phyloP scores from a whole-genome alignment of 2,113 vertebrate genomes.

The Desmodus rotundus region DNA sequence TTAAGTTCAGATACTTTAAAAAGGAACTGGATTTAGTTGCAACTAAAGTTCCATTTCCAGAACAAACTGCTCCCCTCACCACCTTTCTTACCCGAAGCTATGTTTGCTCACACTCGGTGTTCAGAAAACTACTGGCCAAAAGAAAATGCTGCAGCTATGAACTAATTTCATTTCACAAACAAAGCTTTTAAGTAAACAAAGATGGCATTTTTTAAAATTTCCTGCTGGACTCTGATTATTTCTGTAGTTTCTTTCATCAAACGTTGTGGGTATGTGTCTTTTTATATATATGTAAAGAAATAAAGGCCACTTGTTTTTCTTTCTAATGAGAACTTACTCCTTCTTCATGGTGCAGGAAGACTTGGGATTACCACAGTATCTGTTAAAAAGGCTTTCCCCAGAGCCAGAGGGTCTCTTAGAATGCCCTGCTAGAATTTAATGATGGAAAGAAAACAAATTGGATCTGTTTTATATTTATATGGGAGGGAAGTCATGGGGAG shows the following conservation, averaged over 20 bases:
- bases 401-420: not conserved
- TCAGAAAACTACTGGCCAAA: not conserved
- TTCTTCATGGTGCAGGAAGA: constrained; percentile 61
- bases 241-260: constrained; percentile 56
- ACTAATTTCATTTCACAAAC: constrained; percentile 22
- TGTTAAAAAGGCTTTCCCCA: constrained; percentile 48
- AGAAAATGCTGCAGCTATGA: not conserved
- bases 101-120: not conserved
- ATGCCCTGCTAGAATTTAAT: constrained; percentile 38
- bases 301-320: constrained; percentile 53
- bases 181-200: constrained; percentile 49
- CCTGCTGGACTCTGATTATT: constrained; percentile 40
- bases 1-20: constrained; percentile 28
- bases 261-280: not conserved
- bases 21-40: constrained; percentile 43
- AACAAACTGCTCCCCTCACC: not conserved
- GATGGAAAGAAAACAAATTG: constrained; percentile 58
- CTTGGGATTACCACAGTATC: constrained; percentile 57
- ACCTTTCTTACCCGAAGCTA: not conserved
- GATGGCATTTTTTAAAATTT: not conserved
- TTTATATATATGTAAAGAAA: constrained; percentile 33
- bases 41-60: not conserved
- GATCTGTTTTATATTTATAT: constrained; percentile 64
- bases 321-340: constrained; percentile 63
- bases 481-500: not conserved